These are phyloP conservation scores for Chrysodeixis includens DNA, from an alignment of 2,888 invertebrate species.

Conservation along the genomic window DNA sequence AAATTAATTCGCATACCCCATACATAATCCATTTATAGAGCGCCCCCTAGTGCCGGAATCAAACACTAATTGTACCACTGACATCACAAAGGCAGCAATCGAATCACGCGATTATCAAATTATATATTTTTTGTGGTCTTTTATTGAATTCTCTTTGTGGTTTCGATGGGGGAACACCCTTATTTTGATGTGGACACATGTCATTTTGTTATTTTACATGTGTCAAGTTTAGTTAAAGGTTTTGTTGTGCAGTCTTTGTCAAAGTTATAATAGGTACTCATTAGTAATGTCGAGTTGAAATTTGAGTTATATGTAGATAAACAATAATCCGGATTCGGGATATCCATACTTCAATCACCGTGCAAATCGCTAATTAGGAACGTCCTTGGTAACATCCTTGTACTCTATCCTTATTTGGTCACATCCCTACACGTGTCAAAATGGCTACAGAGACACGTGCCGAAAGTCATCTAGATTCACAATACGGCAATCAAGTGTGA, in stretches of 20 bases:
- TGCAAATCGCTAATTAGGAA: too few species aligned
- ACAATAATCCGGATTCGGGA: too few species aligned
- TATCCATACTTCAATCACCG: too few species aligned
- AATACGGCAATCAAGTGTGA: slow-evolving; percentile 56
- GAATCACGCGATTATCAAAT: slow-evolving; percentile 80
- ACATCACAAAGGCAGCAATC: slow-evolving; percentile 79
- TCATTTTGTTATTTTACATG: slow-evolving; percentile 43
- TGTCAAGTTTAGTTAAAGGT: slow-evolving; percentile 38
- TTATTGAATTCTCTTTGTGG: slow-evolving; percentile 67
- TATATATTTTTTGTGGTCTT: slow-evolving; percentile 67
- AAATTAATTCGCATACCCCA: slow-evolving; percentile 51
- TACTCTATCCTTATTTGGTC: neutral
- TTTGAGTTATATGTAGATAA: too few species aligned
- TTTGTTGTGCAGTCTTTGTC: slow-evolving; percentile 12
- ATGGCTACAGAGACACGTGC: slow-evolving; percentile 28
- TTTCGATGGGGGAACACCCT: slow-evolving; percentile 51
- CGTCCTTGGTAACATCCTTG: too few species aligned
- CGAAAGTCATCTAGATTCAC: slow-evolving; percentile 33
- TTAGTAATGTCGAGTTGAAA: slow-evolving; percentile 9
- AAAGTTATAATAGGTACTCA: slow-evolving; percentile 19
- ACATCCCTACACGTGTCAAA: slow-evolving; percentile 10
- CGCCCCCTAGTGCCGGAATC: slow-evolving; percentile 65
- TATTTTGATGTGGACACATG: slow-evolving; percentile 30
- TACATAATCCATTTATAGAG: slow-evolving; percentile 64
- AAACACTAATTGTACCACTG: slow-evolving; percentile 70